Percentiles rank a stretch among this genome's conserved stretches.
Conservation (phyloP, 2,113 vertebrate genomes). For the Micronycteris hirsuta region DNA sequence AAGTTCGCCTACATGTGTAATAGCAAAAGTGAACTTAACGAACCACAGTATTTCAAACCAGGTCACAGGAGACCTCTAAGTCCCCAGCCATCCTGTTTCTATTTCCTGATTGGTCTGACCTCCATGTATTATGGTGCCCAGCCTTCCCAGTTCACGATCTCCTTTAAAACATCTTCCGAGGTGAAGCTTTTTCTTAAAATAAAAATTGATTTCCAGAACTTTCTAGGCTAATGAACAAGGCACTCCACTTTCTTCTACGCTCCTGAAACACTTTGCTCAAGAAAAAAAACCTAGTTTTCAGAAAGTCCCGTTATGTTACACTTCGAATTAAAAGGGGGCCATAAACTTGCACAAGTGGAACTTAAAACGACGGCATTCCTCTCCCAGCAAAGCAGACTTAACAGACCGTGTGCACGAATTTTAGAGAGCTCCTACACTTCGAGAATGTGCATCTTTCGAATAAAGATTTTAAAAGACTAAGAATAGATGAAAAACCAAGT, state of each 20-base stretch:
- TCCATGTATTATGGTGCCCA: constrained; percentile 38
- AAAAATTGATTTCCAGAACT: constrained; percentile 7
- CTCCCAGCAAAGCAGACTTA: background rate
- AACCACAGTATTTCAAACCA: constrained; percentile 63
- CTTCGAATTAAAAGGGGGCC: constrained; percentile 16
- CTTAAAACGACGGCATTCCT: background rate
- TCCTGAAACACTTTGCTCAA: background rate
- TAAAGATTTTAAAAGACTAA: background rate
- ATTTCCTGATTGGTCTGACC: constrained; percentile 63
- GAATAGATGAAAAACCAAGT: background rate
- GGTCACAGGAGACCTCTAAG: constrained; percentile 58
- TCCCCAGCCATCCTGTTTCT: constrained; percentile 62
- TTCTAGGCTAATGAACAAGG: background rate
- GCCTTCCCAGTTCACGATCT: constrained; percentile 3
- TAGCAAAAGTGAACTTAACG: constrained; percentile 52
- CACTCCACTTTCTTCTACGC: background rate
- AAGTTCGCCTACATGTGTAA: constrained; percentile 5
- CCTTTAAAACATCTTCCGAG: constrained; percentile 42
- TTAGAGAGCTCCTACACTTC: background rate
- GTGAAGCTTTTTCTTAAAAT: constrained; percentile 37
- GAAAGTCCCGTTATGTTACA: constrained; percentile 14
- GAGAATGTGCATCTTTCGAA: background rate
- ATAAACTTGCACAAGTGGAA: background rate
- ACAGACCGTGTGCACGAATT: background rate
- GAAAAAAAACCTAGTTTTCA: background rate